Evolutionary conservation across 2,797 vertebrate genomes (phyloP), one percentile per base, ranked within the genome.

Genomic region (Clamator glandarius): DNA sequence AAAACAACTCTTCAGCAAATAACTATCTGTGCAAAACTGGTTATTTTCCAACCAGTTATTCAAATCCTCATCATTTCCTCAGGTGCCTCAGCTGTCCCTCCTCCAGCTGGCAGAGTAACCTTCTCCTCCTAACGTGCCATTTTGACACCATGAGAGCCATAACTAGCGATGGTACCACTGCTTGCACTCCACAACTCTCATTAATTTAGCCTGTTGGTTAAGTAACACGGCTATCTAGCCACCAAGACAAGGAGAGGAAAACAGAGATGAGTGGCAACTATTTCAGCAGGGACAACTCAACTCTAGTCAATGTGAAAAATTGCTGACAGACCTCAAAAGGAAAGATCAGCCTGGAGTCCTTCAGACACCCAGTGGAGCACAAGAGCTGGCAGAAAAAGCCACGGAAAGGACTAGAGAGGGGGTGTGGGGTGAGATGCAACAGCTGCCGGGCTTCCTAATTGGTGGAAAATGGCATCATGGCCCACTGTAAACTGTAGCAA

Each of bases 381-480:
- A 25, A 8, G 13, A 26, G 46, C 69, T 86, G 80, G 87, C 59
- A 87, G 52, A 51, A 88, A 90, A 52, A 72, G n/a, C 52, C 7
- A 1, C 73, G 87, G 73, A 87, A 86, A 83, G 72, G 69, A 31
- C 35, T 8, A 13, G 7, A 33, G 55, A 77, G 33, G 39, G 87
- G 89, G 63, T n/a, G 25, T 50, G 81, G 62, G 46, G 33, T 0
- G 15, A 94, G 83, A 59, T 36, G 70, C 87, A 89, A 70, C 73
- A 94, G 83, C 85, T 93, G 86, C 91, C 68, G 57, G 74, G 29
- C 57, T 89, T 92, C 29, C 57, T 66, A 85, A 76, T 76, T 1
- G 3, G 36, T 69, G 81, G 92, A 94, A 94, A 95, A 96, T 58
- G 84, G 75, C 79, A 92, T 41, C 74, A 39, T 2, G 28, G 79